These are phyloP conservation scores for Temnopleurus reevesii DNA, from an alignment of 53 echinoderm and acorn worm genomes.

Conservation along the genomic window DNA sequence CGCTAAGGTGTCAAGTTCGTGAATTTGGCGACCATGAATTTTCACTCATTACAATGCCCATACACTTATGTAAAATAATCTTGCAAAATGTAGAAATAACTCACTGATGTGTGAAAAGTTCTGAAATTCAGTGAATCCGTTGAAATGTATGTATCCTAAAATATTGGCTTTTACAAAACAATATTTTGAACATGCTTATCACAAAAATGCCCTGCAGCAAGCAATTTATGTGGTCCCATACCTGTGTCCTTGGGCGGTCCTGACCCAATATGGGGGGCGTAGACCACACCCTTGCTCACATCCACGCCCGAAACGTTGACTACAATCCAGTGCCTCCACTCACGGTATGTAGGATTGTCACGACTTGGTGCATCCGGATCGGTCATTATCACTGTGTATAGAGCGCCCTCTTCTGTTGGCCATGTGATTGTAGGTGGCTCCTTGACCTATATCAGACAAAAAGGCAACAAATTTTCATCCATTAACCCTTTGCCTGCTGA, in stretches of 20 bases:
- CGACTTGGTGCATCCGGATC: slow-evolving; percentile 97
- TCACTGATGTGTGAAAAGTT: no score
- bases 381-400: slow-evolving; percentile 89
- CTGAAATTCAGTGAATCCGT: no score
- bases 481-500: no score
- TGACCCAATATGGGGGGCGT: slow-evolving; percentile 82
- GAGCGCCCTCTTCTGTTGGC: slow-evolving; percentile 77
- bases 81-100: no score
- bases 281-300: slow-evolving; percentile 72
- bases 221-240: not conserved
- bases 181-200: no score
- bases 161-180: no score
- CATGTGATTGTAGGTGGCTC: slow-evolving; percentile 74
- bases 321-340: slow-evolving; percentile 94
- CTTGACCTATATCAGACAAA: slow-evolving; percentile 58
- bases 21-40: no score
- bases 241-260: slow-evolving; percentile 93
- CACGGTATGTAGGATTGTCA: slow-evolving; percentile 74
- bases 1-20: no score
- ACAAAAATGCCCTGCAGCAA: no score
- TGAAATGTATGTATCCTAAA: no score
- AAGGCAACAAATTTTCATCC: not conserved
- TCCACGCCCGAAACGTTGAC: slow-evolving; percentile 76
- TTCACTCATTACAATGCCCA: no score
- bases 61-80: no score